Base-by-base conservation (phyloP, 2,113 vertebrate genomes). In the Capricornis sumatraensis region DNA sequence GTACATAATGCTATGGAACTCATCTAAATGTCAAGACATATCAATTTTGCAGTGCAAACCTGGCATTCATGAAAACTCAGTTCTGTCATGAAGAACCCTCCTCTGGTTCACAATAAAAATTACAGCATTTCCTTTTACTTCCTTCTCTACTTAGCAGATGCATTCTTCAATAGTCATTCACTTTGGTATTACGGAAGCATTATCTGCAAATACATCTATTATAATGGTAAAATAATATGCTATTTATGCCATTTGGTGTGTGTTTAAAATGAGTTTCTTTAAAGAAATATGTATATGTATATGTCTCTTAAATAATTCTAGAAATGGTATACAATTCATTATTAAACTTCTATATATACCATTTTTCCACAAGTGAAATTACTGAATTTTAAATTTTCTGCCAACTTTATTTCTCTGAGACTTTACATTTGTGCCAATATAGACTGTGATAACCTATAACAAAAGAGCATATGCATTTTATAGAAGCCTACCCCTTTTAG, bases 21-120 rank as follows among this genome's bases (percentile, higher is more conserved):
- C 94, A 74, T 98, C 86, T 98, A 99, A 99, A 99, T 99, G 98
- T 99, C 98, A 99, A 98, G 98, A 98, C 97, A 98, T 99, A 99
- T 98, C 98, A 98, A 98, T 98, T 99, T 98, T 98, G 89, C 94
- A 99, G 98, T 99, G 98, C 98, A 98, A 99, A 67, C 93, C 40
- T 0, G 0, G 91, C 94, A 96, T 98, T 98, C 98, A 98, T 97
- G 97, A 99, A 98, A 98, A 76, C 91, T 95, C 36, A 92, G 17
- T n/a, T 98, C 88, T 98, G 93, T 97, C 67, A 89, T 74, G 88
- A 95, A 97, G 40, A 25, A 96, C 96, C 17, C 6, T 96, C 23
- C 95, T 87, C 33, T 97, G 98, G 98, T 98, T 98, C 94, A 94
- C 98, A 96, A 95, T 92, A 97, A 97, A 96, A 96, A 43, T 67